These are phyloP conservation scores for Pongo pygmaeus DNA, from an alignment of 2,113 vertebrate genomes.

Conservation along the genomic window DNA sequence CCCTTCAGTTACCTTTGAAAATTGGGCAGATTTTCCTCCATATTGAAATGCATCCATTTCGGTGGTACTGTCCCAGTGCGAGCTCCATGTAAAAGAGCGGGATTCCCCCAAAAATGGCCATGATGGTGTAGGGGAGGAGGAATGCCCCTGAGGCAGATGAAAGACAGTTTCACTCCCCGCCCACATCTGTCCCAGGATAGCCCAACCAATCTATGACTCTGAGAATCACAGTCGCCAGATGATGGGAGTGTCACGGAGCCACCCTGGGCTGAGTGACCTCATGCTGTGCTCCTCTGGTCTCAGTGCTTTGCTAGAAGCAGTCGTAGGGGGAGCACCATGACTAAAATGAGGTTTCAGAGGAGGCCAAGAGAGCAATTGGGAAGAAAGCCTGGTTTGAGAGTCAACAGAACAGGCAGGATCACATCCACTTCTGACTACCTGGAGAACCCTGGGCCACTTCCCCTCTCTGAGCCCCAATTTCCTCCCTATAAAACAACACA, in stretches of 20 bases:
- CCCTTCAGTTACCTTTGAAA: slow-evolving; percentile 93
- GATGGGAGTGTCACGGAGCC: background rate
- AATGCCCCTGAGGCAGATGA: slow-evolving; percentile 91
- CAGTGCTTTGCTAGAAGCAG: background rate
- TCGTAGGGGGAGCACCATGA: background rate
- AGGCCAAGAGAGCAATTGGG: background rate
- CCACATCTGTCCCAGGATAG: background rate
- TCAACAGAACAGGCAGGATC: background rate
- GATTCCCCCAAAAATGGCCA: slow-evolving; percentile 98
- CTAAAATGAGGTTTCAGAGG: background rate
- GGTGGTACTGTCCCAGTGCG: slow-evolving; percentile 96
- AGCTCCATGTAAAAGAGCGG: slow-evolving; percentile 99
- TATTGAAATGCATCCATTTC: slow-evolving; percentile 97
- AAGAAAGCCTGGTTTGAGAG: background rate
- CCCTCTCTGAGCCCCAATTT: background rate
- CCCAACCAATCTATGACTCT: background rate
- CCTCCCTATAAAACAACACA: background rate
- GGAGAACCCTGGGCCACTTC: background rate
- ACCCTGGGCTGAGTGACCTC: background rate
- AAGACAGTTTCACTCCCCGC: slow-evolving; percentile 36
- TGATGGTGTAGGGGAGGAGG: slow-evolving; percentile 95
- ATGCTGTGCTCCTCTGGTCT: too few species aligned
- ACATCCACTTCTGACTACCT: background rate
- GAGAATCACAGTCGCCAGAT: background rate
- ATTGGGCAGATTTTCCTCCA: slow-evolving; percentile 99